These are phyloP conservation scores for Porites divaricata DNA, from an alignment of 92 coral and sea anemone species.

Conservation along the genomic window DNA sequence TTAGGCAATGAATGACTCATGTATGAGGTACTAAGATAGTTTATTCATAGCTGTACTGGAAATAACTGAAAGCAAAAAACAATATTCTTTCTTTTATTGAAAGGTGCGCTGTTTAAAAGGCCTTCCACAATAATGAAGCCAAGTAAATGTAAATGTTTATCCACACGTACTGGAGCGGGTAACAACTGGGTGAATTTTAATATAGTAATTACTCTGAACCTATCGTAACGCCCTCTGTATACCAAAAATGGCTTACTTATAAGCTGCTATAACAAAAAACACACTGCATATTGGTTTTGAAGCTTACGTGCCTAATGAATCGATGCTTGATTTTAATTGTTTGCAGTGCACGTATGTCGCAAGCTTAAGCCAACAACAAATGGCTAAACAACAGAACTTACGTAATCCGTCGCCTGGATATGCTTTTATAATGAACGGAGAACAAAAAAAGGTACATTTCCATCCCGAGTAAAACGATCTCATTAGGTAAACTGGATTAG, in stretches of 20 bases:
- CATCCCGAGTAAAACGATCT: not conserved
- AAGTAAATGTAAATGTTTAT: not conserved
- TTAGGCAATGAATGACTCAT: no score
- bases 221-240: not conserved
- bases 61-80: no score
- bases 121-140: not conserved
- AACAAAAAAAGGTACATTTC: not conserved
- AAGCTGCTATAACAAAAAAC: slow-evolving; percentile 4
- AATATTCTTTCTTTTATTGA: no score
- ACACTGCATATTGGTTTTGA: slow-evolving; percentile 8
- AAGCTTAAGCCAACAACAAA: not conserved
- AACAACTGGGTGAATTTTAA: not conserved
- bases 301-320: slow-evolving; percentile 20
- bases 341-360: not conserved
- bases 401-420: slow-evolving; percentile 9
- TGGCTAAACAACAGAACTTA: not conserved
- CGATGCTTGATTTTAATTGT: not conserved
- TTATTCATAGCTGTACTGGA: no score
- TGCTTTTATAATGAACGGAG: not conserved
- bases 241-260: not conserved
- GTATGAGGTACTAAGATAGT: no score
- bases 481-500: not conserved
- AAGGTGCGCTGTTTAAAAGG: no score
- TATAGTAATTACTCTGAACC: not conserved
- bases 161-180: no score